phyloP scores from a whole-genome alignment of 30 jellyfish, hydroid and myxozoan genomes.

The Aurelia aurita complex sp. Pacific region DNA sequence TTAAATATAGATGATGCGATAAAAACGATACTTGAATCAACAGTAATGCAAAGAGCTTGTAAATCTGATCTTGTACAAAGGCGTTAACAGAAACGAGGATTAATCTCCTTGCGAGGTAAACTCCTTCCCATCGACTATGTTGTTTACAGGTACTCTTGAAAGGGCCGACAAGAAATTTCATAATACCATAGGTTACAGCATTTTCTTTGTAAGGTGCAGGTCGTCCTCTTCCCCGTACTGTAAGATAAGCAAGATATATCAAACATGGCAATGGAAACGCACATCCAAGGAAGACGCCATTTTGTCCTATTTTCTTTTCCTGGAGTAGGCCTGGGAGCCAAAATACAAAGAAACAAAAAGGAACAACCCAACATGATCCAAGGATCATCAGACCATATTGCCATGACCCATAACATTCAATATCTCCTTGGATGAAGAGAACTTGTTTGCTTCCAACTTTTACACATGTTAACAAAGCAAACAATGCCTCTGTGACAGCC shows the following conservation, averaged over 20 bases:
- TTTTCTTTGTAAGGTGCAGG: too few species aligned
- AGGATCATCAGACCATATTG: background rate
- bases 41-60: too few species aligned
- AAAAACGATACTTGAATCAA: too few species aligned
- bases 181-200: too few species aligned
- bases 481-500: background rate
- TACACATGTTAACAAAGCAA: background rate
- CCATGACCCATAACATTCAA: background rate
- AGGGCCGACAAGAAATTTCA: too few species aligned
- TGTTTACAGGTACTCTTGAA: too few species aligned
- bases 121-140: too few species aligned
- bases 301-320: background rate
- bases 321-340: background rate
- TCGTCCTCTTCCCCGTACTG: too few species aligned
- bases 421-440: background rate
- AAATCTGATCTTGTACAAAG: too few species aligned
- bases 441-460: background rate
- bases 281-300: conserved; percentile 1
- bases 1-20: too few species aligned
- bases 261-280: conserved; percentile 5
- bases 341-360: background rate
- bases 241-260: background rate
- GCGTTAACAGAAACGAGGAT: too few species aligned
- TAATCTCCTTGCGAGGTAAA: too few species aligned
- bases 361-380: background rate